phyloP scores from a whole-genome alignment of 2,888 invertebrate species.

The Endotricha flammealis region DNA sequence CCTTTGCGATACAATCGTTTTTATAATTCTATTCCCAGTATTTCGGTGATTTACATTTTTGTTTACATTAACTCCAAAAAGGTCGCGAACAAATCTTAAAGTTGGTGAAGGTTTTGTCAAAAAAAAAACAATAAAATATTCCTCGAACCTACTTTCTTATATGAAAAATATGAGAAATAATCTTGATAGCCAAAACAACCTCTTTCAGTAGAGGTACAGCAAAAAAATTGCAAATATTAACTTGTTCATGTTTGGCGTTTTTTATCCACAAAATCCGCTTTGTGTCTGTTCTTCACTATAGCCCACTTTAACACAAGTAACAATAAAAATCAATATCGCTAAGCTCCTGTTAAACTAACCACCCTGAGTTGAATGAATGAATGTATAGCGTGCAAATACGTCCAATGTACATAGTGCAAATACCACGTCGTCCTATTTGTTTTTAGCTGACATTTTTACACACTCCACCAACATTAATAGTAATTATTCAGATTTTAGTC shows the following conservation, averaged over 20 bases:
- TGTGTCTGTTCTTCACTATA: not conserved
- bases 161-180: too few species aligned
- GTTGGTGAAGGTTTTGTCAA: too few species aligned
- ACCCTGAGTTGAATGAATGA: slow-evolving; percentile 1
- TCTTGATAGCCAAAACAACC: too few species aligned
- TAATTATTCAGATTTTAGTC: not conserved
- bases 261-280: not conserved
- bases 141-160: too few species aligned
- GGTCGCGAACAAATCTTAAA: too few species aligned
- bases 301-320: not conserved
- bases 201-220: too few species aligned
- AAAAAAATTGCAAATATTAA: not conserved
- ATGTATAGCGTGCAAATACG: slow-evolving; percentile 2
- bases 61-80: too few species aligned
- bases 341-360: slow-evolving; percentile 1
- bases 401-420: not conserved
- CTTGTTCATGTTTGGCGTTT: not conserved
- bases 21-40: too few species aligned
- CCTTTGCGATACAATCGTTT: too few species aligned
- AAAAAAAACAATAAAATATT: too few species aligned
- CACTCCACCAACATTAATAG: not conserved
- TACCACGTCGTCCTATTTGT: not conserved
- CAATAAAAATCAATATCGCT: slow-evolving; percentile 5
- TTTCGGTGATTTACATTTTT: too few species aligned
- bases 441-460: slow-evolving; percentile 1